These are phyloP conservation scores for Leucoraja erinaceus DNA, from an alignment of 2,113 vertebrate genomes.

Conservation along the genomic window DNA sequence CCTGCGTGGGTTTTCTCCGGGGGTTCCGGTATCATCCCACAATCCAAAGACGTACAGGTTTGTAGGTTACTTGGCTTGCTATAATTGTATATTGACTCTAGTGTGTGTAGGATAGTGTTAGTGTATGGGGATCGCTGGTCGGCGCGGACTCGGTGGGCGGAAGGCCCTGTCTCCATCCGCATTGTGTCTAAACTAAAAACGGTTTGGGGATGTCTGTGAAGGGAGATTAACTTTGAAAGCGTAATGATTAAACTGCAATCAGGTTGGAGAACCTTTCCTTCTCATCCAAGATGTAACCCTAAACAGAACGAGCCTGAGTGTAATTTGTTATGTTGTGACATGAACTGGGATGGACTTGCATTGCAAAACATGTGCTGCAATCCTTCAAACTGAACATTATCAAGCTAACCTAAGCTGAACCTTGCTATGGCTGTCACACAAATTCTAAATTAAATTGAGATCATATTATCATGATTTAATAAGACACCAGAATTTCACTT, in stretches of 20 bases:
- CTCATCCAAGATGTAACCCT: background rate
- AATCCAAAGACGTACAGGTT: no score
- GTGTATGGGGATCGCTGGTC: no score
- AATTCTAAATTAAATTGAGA: constrained; percentile 23
- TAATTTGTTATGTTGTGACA: background rate
- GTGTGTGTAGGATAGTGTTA: no score
- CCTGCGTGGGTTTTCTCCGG: no score
- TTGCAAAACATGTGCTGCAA: background rate
- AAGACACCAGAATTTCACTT: background rate
- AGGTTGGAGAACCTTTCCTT: background rate
- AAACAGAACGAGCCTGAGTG: constrained; percentile 9
- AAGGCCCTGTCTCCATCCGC: no score
- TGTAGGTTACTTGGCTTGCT: no score
- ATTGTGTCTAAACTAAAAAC: no score
- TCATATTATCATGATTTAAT: background rate
- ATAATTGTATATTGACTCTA: no score
- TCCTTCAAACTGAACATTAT: constrained; percentile 7
- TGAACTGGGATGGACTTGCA: background rate
- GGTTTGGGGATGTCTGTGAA: background rate
- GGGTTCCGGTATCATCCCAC: no score
- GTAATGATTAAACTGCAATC: background rate
- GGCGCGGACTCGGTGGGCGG: no score
- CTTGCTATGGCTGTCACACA: background rate
- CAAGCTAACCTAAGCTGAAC: background rate
- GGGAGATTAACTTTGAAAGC: background rate